These are phyloP conservation scores for Phenganax marumi DNA, from an alignment of 92 coral and sea anemone genomes.

Conservation along the genomic window DNA sequence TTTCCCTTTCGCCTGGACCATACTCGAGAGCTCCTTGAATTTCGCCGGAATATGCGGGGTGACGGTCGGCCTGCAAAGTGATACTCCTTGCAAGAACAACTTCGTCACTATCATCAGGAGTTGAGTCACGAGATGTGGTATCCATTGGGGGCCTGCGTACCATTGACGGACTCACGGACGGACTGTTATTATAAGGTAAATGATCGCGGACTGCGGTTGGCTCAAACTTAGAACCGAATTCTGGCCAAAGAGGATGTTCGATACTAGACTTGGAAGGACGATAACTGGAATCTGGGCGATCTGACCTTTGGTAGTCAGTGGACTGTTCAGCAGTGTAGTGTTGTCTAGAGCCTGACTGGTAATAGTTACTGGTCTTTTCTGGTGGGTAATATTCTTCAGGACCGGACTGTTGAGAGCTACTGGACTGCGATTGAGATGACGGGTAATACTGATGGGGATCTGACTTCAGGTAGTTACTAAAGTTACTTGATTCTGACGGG, in stretches of 20 bases:
- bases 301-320: too few relatives aligned
- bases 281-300: too few relatives aligned
- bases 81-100: constrained; percentile 5
- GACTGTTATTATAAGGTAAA: neutral
- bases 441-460: neutral
- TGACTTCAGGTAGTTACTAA: neutral
- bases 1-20: neutral
- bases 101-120: constrained; percentile 3
- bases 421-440: neutral
- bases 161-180: neutral
- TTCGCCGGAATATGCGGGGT: neutral
- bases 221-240: constrained; percentile 4
- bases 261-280: neutral
- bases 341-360: neutral
- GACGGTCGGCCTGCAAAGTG: neutral
- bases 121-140: constrained; percentile 1
- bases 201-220: constrained; percentile 14
- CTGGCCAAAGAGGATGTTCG: neutral
- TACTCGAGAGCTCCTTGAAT: neutral
- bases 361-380: neutral
- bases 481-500: neutral
- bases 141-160: neutral
- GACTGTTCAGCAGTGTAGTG: too few relatives aligned
- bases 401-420: neutral
- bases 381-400: neutral